Base-by-base conservation (phyloP, 2,113 vertebrate genomes). In the Upupa epops region DNA sequence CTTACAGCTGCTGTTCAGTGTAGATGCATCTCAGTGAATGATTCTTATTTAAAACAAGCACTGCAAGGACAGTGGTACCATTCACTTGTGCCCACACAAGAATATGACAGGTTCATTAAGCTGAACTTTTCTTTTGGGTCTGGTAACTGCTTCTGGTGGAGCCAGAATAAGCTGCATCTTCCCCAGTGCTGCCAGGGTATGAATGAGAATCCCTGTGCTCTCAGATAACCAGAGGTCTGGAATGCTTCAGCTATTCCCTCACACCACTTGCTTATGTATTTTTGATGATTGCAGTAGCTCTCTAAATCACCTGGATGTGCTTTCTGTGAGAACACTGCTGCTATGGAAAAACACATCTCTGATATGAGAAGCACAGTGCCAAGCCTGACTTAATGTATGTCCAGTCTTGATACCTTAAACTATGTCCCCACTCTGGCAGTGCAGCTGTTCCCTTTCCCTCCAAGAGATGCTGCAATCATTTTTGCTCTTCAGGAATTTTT, bases 221-320 rank as follows among this genome's bases (percentile, higher is more conserved):
- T 58, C 55, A 65, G 61, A 64, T 36, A 88, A 22, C 31, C 65
- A 65, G n/a, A 80, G 26, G n/a, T 71, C 58, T 89, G 81, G 51
- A 83, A 61, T 31, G 32, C 45, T 80, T 49, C 51, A 42, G 15
- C 76, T 63, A 52, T 56, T 65, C 42, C 66, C 61, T 79, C 81
- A 61, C 19, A 34, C 49, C 36, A 19, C 68, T 92, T 92, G 66
- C 59, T 78, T 51, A 71, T 26, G 19, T 72, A 82, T 89, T 93
- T 93, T 83, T 92, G 79, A 84, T 83, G 49, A 86, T 88, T 89
- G 73, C 73, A 84, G 72, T 56, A 88, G 45, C 66, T 91, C 79
- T 65, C 56, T 88, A 66, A 82, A 89, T 83, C 60, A 86, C 51
- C 82, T 74, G 40, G 70, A 84, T 82, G 91, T 42, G 32, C 49